phyloP scores from a whole-genome alignment of 2,888 invertebrate genomes.

The Luperina nickerlii region DNA sequence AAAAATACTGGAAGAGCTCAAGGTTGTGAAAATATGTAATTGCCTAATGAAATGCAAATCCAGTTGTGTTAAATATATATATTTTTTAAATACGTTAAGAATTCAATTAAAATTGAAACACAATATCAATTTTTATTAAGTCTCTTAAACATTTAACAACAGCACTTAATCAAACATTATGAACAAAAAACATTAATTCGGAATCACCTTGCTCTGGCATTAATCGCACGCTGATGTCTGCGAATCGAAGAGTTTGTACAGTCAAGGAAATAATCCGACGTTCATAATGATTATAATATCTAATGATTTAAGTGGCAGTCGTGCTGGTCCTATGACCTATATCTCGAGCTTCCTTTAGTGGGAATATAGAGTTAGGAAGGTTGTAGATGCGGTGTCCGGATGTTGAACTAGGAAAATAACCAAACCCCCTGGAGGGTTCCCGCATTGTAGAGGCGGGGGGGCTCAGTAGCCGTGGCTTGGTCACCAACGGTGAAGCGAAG shows the following conservation, averaged over 20 bases:
- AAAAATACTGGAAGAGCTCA: no score
- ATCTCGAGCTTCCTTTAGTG: conserved; percentile 77
- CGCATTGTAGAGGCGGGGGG: no score
- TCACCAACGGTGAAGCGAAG: no score
- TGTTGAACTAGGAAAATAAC: not conserved
- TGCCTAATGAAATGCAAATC: no score
- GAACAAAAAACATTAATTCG: conserved; percentile 46
- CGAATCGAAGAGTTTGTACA: conserved; percentile 33
- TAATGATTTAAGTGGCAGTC: conserved; percentile 72
- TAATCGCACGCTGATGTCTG: conserved; percentile 46
- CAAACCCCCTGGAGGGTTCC: no score
- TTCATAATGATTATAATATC: conserved; percentile 63
- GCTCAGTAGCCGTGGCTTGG: no score
- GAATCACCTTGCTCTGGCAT: conserved; percentile 58
- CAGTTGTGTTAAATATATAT: no score
- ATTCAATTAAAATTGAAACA: not conserved
- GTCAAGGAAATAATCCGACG: conserved; percentile 64
- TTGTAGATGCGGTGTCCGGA: conserved; percentile 16
- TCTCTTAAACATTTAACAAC: not conserved
- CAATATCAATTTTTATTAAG: not conserved
- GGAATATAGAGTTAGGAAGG: conserved; percentile 42
- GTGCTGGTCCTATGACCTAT: conserved; percentile 76
- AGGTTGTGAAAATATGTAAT: no score
- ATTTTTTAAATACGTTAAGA: not conserved
- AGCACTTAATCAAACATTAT: conserved; percentile 14